Evolutionary conservation across 2,888 invertebrate genomes (phyloP).

Genomic region (Masnerella sp.): DNA sequence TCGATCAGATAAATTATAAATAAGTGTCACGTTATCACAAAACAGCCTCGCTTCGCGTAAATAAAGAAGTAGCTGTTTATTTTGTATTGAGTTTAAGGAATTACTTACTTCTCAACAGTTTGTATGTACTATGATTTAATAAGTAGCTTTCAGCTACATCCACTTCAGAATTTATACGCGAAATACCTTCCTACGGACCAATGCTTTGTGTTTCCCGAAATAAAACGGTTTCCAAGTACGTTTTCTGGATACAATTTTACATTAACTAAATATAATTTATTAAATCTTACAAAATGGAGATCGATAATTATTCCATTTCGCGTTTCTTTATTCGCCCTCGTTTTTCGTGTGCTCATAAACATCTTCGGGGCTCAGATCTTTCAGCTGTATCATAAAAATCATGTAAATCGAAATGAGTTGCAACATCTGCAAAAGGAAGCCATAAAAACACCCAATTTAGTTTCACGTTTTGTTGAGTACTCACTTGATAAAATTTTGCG

Average conservation of each 20-base stretch:
- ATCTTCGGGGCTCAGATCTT: neutral
- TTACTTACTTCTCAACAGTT: slow-evolving; percentile 8
- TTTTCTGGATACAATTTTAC: too few relatives aligned
- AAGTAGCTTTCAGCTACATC: slow-evolving; percentile 27
- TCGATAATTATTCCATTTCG: too few relatives aligned
- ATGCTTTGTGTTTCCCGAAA: too few relatives aligned
- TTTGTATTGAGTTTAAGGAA: slow-evolving; percentile 16
- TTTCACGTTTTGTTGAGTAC: neutral
- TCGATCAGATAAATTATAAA: slow-evolving; percentile 9
- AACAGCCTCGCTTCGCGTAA: neutral
- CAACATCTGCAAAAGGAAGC: slow-evolving; percentile 29
- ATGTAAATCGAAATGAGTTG: slow-evolving; percentile 17
- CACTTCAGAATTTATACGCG: slow-evolving; percentile 27
- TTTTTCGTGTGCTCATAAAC: neutral
- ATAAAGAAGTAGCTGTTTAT: slow-evolving; percentile 27
- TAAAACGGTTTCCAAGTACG: too few relatives aligned
- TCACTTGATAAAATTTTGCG: slow-evolving; percentile 31
- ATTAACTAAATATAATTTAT: too few relatives aligned
- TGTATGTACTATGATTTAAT: slow-evolving; percentile 34
- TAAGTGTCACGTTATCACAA: slow-evolving; percentile 10
- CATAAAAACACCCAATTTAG: neutral
- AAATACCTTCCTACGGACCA: slow-evolving; percentile 9
- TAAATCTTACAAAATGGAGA: too few relatives aligned
- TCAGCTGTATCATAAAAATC: slow-evolving; percentile 36
- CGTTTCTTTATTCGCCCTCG: neutral